Percentiles rank a stretch among this genome's conserved stretches.
phyloP scores from a whole-genome alignment of 2,113 vertebrate genomes.

The Osmerus eperlanus region DNA sequence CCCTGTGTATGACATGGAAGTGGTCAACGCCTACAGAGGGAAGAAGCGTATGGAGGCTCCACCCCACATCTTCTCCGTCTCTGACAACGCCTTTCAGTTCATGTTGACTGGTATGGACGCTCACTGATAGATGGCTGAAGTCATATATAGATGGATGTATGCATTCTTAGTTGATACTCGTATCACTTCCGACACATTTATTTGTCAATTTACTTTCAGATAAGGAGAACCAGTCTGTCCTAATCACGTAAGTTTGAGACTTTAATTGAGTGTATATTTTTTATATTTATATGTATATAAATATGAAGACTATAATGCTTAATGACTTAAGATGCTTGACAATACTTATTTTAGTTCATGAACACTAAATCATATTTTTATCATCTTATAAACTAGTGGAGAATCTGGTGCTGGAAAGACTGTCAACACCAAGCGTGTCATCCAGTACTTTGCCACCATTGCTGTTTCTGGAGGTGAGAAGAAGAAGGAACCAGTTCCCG shows the following conservation, averaged over 20 bases:
- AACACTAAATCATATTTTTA: background rate
- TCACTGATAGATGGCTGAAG: background rate
- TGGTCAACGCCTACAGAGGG: slow-evolving; percentile 69
- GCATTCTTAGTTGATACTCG: background rate
- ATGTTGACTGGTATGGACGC: slow-evolving; percentile 72
- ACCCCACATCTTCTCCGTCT: slow-evolving; percentile 79
- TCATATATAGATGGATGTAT: too few relatives aligned
- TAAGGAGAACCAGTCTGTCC: slow-evolving; percentile 73
- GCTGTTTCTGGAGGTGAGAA: slow-evolving; percentile 74
- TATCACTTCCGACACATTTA: background rate
- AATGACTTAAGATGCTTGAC: background rate
- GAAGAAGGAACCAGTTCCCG: slow-evolving; percentile 59
- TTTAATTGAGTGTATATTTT: background rate
- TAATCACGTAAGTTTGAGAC: slow-evolving; percentile 69
- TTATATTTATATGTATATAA: background rate
- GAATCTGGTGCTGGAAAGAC: slow-evolving; percentile 74
- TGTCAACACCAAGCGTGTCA: slow-evolving; percentile 75
- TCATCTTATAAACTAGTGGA: background rate
- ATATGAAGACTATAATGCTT: background rate
- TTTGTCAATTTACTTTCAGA: slow-evolving; percentile 49
- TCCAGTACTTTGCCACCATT: slow-evolving; percentile 81
- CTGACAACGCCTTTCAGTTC: slow-evolving; percentile 77
- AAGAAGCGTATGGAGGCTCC: slow-evolving; percentile 74
- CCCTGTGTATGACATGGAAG: slow-evolving; percentile 70
- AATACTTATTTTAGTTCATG: background rate